Base-by-base conservation (phyloP, 2,888 invertebrate species). In the Oscheius myriophilus region DNA sequence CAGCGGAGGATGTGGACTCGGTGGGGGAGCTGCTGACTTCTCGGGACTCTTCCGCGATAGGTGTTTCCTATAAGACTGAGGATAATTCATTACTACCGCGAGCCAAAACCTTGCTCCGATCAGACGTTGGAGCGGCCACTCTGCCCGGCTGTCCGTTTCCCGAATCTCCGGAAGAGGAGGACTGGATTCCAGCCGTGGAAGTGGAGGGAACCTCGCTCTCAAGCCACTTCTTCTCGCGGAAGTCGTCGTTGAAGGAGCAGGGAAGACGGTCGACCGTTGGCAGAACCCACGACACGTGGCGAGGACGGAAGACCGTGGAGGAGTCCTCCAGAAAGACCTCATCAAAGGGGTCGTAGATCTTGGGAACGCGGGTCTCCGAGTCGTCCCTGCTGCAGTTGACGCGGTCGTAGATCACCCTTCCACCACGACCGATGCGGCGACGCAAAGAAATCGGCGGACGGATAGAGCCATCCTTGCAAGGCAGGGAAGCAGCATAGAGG, bases 111-210 rank as follows among this genome's bases (percentile, higher is more conserved):
- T 74, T 77, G 43, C 69, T 72, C 62, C 72, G 74, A 43, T 71
- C 68, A n/a, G 57, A 18, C 51, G 75, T 71, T 46, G 74, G 72
- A 66, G 72, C 74, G 59, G 75, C 75, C 75, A 72, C 78, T 76
- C 78, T 78, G 78, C 73, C 78, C 78, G 75, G 70, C 69, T 61
- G 65, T 68, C 71, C 78, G 78, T 78, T 78, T 78, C 78, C 78
- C 78, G 78, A 78, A 62, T 63, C 65, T 9, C 68, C 68, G 41
- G 57, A 23, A 41, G 57, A 26, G 26, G 46, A 33, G 6, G 46
- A 49, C 18, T 46, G n/a, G n/a, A 26, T 16, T 25, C 33, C 46
- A 46, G 23, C 57, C 43, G 62, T 45, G 12, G 68, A 54, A n/a
- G 57, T 41, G 18, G n/a, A 9, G 21, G 18, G 42, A 12, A 57